Conservation (phyloP, 2,797 vertebrate genomes). For the Diglossa cyanea region DNA sequence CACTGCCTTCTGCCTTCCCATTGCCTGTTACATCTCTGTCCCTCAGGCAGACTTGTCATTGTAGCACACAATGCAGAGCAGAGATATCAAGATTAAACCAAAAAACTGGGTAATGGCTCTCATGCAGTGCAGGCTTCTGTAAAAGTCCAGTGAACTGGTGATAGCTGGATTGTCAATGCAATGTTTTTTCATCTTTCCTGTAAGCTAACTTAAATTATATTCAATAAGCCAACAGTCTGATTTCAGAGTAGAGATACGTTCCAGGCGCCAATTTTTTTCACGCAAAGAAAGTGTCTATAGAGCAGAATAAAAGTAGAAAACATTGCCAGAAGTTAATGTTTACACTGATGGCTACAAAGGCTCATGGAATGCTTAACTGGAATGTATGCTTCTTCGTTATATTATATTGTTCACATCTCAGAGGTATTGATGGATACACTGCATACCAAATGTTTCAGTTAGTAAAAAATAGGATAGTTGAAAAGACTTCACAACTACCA, state of each 20-base stretch:
- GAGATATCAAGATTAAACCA: background rate
- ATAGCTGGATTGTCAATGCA: background rate
- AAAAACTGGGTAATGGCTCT: background rate
- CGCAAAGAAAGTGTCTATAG: background rate
- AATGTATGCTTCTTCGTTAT: background rate
- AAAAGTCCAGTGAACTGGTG: background rate
- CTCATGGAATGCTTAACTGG: background rate
- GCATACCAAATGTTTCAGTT: background rate
- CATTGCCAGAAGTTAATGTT: background rate
- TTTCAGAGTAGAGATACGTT: background rate
- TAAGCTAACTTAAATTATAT: background rate
- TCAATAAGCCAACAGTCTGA: background rate
- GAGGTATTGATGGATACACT: background rate
- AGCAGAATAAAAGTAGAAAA: background rate
- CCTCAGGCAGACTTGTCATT: background rate
- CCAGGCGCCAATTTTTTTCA: background rate
- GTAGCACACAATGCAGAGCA: background rate
- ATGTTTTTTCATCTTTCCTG: background rate
- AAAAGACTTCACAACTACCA: background rate
- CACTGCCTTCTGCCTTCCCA: background rate
- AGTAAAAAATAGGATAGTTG: background rate
- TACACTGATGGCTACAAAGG: background rate
- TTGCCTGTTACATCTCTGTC: background rate
- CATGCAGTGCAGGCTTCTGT: background rate
- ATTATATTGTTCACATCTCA: background rate